Conservation (phyloP, 2,888 invertebrate species). For the Drosophila robusta region DNA sequence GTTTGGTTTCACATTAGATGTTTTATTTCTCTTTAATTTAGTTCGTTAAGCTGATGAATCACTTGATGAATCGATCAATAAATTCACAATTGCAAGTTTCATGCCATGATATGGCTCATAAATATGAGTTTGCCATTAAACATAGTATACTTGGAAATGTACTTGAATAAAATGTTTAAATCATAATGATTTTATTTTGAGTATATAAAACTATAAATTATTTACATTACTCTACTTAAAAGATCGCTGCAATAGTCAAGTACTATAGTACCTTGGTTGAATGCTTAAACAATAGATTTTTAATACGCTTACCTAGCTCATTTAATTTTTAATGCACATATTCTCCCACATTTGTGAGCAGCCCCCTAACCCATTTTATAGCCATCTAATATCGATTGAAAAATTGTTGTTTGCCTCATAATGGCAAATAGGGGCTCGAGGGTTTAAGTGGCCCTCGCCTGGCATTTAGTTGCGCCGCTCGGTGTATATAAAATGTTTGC, state of each 20-base stretch:
- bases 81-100: neutral
- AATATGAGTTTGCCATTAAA: neutral
- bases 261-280: neutral
- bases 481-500: conserved; percentile 43
- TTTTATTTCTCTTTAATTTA: neutral
- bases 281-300: neutral
- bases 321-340: neutral
- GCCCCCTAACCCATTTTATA: conserved; percentile 1
- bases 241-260: too few species aligned
- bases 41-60: neutral
- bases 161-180: too few species aligned
- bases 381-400: conserved; percentile 41
- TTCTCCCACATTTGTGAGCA: neutral
- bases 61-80: neutral
- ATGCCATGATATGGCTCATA: neutral
- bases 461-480: conserved; percentile 7
- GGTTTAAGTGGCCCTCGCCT: conserved; percentile 53
- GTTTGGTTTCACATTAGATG: neutral
- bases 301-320: neutral
- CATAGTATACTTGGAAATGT: neutral
- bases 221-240: too few species aligned
- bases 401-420: conserved; percentile 4
- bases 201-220: too few species aligned
- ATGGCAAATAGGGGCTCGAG: conserved; percentile 61
- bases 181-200: too few species aligned